Percentiles rank a stretch among this genome's conserved stretches.
Evolutionary conservation across 2,797 vertebrate species (phyloP).

Genomic region (Aldrovandia affinis): DNA sequence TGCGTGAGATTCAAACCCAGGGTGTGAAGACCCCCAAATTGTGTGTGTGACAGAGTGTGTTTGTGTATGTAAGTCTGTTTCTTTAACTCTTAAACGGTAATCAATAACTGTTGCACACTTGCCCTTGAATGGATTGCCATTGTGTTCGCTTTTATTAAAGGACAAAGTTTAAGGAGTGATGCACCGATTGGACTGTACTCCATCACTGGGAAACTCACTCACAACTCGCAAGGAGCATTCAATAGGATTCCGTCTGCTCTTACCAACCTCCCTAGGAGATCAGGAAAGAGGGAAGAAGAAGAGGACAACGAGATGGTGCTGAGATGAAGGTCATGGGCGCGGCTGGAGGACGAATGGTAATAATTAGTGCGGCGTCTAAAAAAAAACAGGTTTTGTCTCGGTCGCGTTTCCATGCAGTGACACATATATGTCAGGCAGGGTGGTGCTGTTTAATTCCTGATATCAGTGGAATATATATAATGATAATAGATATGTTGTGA

Average conservation of each 20-base stretch:
- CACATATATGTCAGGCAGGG: too few species aligned
- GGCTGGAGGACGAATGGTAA: neutral
- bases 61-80: constrained; percentile 15
- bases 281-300: constrained; percentile 20
- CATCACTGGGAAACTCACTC: neutral
- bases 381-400: neutral
- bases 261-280: constrained; percentile 11
- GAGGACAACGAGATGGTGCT: neutral
- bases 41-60: constrained; percentile 6
- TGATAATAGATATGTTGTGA: too few species aligned
- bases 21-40: neutral
- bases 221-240: constrained; percentile 1
- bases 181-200: neutral
- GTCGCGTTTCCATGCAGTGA: neutral
- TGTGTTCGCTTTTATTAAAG: constrained; percentile 9
- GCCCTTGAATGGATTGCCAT: neutral
- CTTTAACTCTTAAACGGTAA: constrained; percentile 25
- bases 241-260: neutral
- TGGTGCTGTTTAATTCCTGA: too few species aligned
- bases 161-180: constrained; percentile 2
- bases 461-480: too few species aligned
- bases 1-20: neutral
- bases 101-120: constrained; percentile 17
- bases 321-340: neutral
- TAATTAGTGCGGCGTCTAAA: neutral